Evolutionary conservation across 2,797 vertebrate species (phyloP), one percentile per base, ranked within the genome.

Genomic region (Semotilus atromaculatus): DNA sequence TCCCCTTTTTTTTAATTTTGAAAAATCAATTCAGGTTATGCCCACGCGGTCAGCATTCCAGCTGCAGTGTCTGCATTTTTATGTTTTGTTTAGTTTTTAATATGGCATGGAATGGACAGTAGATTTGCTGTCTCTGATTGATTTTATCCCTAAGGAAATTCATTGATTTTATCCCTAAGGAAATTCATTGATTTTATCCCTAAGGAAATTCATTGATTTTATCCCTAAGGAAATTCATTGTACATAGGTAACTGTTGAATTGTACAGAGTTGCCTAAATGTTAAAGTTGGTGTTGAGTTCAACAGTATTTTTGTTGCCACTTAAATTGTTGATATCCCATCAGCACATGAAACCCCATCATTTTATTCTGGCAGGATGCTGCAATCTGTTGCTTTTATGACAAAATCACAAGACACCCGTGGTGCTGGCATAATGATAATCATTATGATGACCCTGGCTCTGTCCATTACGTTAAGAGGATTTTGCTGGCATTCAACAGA

Each of bases 361-460:
- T 21, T 77, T 31, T 34, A 51, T 40, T 38, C 67, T 60, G n/a
- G 21, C n/a, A 75, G 36, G 40, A 71, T 79, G 55, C 51, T 23
- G 68, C 34, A 83, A 58, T 79, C 64, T 83, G 67, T 79, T 51
- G 71, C 66, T 72, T 72, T 38, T 48, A 36, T 72, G 68, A 36
- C 81, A 72, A 78, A 82, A 78, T 76, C 14, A 19, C 80, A 38
- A 70, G 64, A 60, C n/a, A 64, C 34, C 73, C 77, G 26, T 72
- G 55, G 81, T 76, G 36, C 48, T 72, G 7, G 64, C 29, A 53
- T 72, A 77, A 82, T 79, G n/a, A 79, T 16, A 66, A 55, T 82
- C 66, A 72, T 79, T 55, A 86, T 6, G 38, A 86, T 6, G 38
- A 16, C 5, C 45, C 26, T 43, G 73, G 67, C 45, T 78, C 43